Evolutionary conservation across 1,140 invertebrate species (phyloP).

Genomic region (Sarcophaga bullata): DNA sequence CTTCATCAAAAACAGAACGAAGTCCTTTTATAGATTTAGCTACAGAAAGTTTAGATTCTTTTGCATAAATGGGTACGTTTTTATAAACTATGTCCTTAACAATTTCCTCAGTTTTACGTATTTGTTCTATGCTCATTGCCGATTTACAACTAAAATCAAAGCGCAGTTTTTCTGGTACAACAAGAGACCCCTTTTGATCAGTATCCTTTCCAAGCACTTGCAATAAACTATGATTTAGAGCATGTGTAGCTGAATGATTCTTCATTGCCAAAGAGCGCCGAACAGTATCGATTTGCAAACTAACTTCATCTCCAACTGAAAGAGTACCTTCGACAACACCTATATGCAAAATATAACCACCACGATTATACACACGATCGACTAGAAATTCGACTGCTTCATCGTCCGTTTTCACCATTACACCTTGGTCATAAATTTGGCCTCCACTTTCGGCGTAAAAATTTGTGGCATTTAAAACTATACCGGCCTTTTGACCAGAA

Average conservation of each 20-base stretch:
- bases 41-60: slow-evolving; percentile 80
- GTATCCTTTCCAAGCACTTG: slow-evolving; percentile 89
- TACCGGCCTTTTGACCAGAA: slow-evolving; percentile 89
- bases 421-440: slow-evolving; percentile 97
- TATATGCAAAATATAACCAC: slow-evolving; percentile 95
- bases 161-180: slow-evolving; percentile 93
- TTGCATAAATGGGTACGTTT: slow-evolving; percentile 89
- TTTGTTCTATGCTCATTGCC: slow-evolving; percentile 87
- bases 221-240: slow-evolving; percentile 94
- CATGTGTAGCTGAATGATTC: slow-evolving; percentile 99
- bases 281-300: slow-evolving; percentile 84
- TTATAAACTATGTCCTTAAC: slow-evolving; percentile 81
- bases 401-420: slow-evolving; percentile 87
- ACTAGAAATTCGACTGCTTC: slow-evolving; percentile 92
- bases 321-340: slow-evolving; percentile 88
- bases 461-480: slow-evolving; percentile 92
- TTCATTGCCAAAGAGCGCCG: slow-evolving; percentile 93
- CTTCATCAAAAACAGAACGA: slow-evolving; percentile 98
- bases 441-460: slow-evolving; percentile 99
- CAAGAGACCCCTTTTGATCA: slow-evolving; percentile 98
- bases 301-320: slow-evolving; percentile 86
- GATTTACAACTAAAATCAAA: slow-evolving; percentile 98
- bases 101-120: slow-evolving; percentile 85
- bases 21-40: slow-evolving; percentile 95
- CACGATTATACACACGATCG: slow-evolving; percentile 95